Conservation (phyloP, 2,888 invertebrate species). For the Sericinus montela region DNA sequence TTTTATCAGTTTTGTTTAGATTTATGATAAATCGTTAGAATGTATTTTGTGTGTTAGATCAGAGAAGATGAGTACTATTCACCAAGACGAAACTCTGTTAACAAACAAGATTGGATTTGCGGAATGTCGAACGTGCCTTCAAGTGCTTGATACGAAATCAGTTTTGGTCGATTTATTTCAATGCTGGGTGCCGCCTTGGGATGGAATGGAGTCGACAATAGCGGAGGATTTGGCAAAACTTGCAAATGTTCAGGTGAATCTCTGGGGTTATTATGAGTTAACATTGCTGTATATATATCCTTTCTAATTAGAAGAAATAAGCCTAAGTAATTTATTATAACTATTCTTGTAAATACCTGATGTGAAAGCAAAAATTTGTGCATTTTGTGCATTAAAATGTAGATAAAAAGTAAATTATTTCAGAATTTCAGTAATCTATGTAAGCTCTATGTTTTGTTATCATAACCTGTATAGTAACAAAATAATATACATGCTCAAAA, state of each 20-base stretch:
- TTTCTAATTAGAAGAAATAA: too few relatives aligned
- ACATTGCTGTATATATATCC: too few relatives aligned
- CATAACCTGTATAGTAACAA: too few relatives aligned
- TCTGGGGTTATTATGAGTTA: not conserved
- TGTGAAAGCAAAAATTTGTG: too few relatives aligned
- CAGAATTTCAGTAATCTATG: too few relatives aligned
- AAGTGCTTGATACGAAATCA: conserved; percentile 30
- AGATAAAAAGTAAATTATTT: too few relatives aligned
- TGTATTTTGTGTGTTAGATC: conserved; percentile 8
- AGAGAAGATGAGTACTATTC: conserved; percentile 19
- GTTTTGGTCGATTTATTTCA: conserved; percentile 44
- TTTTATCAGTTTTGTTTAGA: conserved; percentile 6
- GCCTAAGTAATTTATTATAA: too few relatives aligned
- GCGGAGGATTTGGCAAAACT: conserved; percentile 54
- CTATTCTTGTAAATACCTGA: too few relatives aligned
- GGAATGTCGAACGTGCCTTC: conserved; percentile 58
- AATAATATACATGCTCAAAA: too few relatives aligned
- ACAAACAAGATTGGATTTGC: conserved; percentile 20
- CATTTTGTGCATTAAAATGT: too few relatives aligned
- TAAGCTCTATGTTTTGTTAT: too few relatives aligned
- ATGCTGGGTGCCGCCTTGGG: conserved; percentile 48
- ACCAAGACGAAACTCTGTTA: conserved; percentile 13
- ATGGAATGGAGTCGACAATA: conserved; percentile 46
- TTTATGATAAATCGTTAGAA: conserved; percentile 2
- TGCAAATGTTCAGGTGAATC: conserved; percentile 48